Conservation (phyloP, 37 sponge, comb jelly and placozoan species). For the Eunapius fragilis region DNA sequence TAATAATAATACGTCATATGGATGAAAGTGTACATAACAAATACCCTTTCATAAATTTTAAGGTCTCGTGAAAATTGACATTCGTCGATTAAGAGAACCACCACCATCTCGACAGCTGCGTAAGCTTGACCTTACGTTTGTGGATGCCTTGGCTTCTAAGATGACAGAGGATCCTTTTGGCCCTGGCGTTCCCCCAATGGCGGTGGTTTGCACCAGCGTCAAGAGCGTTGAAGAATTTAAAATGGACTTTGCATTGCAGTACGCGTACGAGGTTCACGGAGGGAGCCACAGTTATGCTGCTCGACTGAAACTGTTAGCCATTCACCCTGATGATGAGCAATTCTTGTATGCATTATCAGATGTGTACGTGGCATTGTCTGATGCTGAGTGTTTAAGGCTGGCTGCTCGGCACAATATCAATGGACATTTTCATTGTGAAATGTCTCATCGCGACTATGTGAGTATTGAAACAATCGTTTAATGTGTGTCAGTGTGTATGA, state of each 20-base stretch:
- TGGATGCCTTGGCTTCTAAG: constrained; percentile 21
- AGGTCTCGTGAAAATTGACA: too few species aligned
- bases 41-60: too few species aligned
- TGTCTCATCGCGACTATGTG: constrained; percentile 47
- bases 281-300: constrained; percentile 40
- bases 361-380: constrained; percentile 30
- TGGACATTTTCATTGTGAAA: constrained; percentile 33
- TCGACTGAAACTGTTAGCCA: constrained; percentile 10
- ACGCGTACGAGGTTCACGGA: constrained; percentile 49
- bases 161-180: constrained; percentile 43
- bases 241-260: constrained; percentile 22
- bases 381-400: constrained; percentile 39
- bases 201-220: constrained; percentile 51
- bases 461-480: neutral
- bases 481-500: too few species aligned
- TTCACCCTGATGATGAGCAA: neutral
- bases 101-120: constrained; percentile 16
- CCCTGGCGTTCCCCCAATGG: constrained; percentile 52
- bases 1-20: too few species aligned
- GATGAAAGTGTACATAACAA: too few species aligned
- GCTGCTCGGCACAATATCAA: constrained; percentile 43
- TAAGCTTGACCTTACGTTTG: constrained; percentile 21
- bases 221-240: constrained; percentile 10
- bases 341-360: neutral
- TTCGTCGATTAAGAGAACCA: constrained; percentile 1